A percentile compares a stretch with the other conserved stretches of the same genome.
Conservation (phyloP, 1,140 invertebrate genomes). For the Papilio polytes region DNA sequence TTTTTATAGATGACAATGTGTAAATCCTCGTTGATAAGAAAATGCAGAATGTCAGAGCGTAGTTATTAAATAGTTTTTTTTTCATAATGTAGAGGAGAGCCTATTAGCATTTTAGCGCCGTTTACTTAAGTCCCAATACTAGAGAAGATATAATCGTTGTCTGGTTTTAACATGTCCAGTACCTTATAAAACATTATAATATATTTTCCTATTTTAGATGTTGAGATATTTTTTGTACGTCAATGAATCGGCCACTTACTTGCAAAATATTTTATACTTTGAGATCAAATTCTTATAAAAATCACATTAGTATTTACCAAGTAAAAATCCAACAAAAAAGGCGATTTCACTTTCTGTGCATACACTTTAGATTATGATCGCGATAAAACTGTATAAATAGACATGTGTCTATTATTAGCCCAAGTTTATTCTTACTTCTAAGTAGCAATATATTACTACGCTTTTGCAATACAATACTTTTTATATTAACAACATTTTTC, state of each 20-base stretch:
- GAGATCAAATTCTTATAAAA: background rate
- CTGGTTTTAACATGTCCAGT: background rate
- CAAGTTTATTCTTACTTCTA: background rate
- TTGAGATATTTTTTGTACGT: background rate
- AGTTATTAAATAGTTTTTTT: constrained; percentile 1
- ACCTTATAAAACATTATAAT: background rate
- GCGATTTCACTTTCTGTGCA: background rate
- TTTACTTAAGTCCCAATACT: background rate
- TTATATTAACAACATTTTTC: too few species aligned
- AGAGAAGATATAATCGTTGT: background rate
- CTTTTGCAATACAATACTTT: too few species aligned
- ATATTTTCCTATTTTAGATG: background rate
- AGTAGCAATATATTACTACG: too few species aligned
- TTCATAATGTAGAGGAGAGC: background rate
- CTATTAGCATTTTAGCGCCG: background rate
- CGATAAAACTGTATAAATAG: background rate
- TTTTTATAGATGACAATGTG: background rate
- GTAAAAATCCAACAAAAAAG: background rate
- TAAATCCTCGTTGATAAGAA: background rate
- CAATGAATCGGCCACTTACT: too few species aligned
- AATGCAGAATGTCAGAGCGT: background rate
- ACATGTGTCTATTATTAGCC: background rate
- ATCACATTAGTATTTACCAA: background rate
- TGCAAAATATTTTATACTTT: background rate
- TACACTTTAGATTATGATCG: background rate